Conservation (phyloP, 2,797 vertebrate genomes). For the Siniperca obscura region DNA sequence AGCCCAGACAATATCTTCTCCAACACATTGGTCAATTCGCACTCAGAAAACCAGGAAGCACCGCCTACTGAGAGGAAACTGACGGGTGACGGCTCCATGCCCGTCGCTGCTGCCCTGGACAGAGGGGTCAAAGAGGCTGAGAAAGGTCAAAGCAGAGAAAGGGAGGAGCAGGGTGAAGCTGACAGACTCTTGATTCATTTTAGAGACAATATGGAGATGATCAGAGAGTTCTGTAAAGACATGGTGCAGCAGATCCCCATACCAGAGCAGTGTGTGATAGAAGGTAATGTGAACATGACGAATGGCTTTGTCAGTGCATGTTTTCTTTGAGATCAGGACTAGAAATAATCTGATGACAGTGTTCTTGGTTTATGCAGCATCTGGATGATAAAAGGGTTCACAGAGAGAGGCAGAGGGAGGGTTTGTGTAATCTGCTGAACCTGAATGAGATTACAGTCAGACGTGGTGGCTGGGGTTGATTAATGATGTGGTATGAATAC, state of each 20-base stretch:
- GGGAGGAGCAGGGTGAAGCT: slow-evolving; percentile 65
- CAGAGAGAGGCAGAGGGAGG: slow-evolving; percentile 14
- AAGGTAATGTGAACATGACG: slow-evolving; percentile 86
- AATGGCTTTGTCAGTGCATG: slow-evolving; percentile 1
- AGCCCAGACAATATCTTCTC: slow-evolving; percentile 79
- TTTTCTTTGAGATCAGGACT: neutral
- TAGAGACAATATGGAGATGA: slow-evolving; percentile 89
- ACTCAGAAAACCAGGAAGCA: slow-evolving; percentile 62
- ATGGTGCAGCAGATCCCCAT: slow-evolving; percentile 89
- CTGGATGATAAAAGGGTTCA: neutral
- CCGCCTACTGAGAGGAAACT: slow-evolving; percentile 35
- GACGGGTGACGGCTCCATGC: slow-evolving; percentile 49
- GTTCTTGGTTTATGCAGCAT: slow-evolving; percentile 2
- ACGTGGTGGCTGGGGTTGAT: slow-evolving; percentile 47
- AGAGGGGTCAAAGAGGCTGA: slow-evolving; percentile 52
- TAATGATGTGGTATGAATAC: slow-evolving; percentile 43
- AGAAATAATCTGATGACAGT: neutral
- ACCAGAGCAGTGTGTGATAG: slow-evolving; percentile 92
- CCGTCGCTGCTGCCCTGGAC: slow-evolving; percentile 29
- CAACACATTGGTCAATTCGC: slow-evolving; percentile 74
- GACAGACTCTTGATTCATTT: slow-evolving; percentile 91
- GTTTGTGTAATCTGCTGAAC: slow-evolving; percentile 51
- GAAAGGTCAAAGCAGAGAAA: slow-evolving; percentile 72
- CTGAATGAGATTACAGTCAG: slow-evolving; percentile 57
- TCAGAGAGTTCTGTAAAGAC: slow-evolving; percentile 88